These are phyloP conservation scores for Ladona fulva DNA, from an alignment of 1,140 invertebrate genomes.

Conservation along the genomic window DNA sequence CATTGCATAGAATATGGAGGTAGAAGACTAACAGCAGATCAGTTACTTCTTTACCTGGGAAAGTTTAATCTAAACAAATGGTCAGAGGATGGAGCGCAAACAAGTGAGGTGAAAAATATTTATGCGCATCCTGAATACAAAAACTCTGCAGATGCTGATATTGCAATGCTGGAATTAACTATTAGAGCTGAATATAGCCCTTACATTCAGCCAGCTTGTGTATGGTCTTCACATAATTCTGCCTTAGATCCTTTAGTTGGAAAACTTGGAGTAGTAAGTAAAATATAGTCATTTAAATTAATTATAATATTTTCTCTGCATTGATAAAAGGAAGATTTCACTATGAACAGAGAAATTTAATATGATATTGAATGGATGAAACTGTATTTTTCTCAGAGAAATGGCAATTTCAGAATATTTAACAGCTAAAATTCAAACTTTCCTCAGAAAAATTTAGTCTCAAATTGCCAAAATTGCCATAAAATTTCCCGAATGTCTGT, in stretches of 20 bases:
- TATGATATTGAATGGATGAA: too few species aligned
- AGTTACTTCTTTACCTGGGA: slow-evolving; percentile 39
- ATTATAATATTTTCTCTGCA: too few species aligned
- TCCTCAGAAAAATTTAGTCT: too few species aligned
- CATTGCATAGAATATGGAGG: slow-evolving; percentile 28
- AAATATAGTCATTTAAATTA: too few species aligned
- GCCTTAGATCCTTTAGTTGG: slow-evolving; percentile 22
- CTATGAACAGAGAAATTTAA: too few species aligned
- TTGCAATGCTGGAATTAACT: neutral
- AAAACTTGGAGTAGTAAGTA: neutral
- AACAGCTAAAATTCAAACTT: too few species aligned
- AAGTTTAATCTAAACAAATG: slow-evolving; percentile 33
- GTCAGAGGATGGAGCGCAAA: neutral
- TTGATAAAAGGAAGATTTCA: too few species aligned
- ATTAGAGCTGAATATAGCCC: neutral
- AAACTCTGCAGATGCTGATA: neutral
- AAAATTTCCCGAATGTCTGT: too few species aligned
- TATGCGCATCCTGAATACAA: neutral
- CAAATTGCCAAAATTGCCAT: too few species aligned
- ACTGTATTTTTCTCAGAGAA: too few species aligned
- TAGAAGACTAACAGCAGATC: slow-evolving; percentile 24
- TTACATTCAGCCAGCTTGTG: neutral
- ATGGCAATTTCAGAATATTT: too few species aligned
- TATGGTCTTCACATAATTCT: neutral
- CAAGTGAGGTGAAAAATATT: neutral